Evolutionary conservation across 2,797 vertebrate genomes (phyloP), one percentile per base, ranked within the genome.

Genomic region (Gymnothorax reevesii): DNA sequence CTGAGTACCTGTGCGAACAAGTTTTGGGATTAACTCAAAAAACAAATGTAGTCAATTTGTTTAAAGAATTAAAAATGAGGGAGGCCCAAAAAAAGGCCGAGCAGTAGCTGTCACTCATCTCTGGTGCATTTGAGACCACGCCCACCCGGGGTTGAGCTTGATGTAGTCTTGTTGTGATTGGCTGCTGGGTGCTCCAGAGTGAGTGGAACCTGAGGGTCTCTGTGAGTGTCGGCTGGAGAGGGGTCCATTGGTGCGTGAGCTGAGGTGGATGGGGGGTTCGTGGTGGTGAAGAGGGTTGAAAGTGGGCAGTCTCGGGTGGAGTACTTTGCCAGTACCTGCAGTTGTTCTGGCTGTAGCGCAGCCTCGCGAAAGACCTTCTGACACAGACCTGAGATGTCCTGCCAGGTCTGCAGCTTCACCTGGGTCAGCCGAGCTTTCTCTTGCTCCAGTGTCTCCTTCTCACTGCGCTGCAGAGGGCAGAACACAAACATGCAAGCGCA

Each of bases 261-360:
- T 49, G 84, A 86, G 88, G 82, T 84, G 87, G 75, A 55, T 5
- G 52, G 15, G 13, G 69, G 33, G 12, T 57, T 54, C 71, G 83
- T 10, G 86, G 96, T 95, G 0, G 95, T 95, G 66, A 96, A 89
- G 60, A 97, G 88, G 42, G 97, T 94, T 0, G 96, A 96, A 85
- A 99, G 95, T 0, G 97, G 98, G 91, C 98, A 99, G 86, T 98
- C 97, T 0, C 95, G 92, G 27, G 97, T 94, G 0, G 96, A 96
- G 88, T 97, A 99, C 89, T 97, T 99, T 90, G 97, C 95, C 6
- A 99, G 96, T 84, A 98, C 96, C 89, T 98, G 97, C 86, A 99
- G 97, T 91, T 99, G 98, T 86, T 98, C 97, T 0, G 96, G 97
- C 91, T 94, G 97, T 75, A 99, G 95, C 7, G 95, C 95, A 12